phyloP scores from a whole-genome alignment of 2,113 vertebrate genomes.

The Cepphus grylle region DNA sequence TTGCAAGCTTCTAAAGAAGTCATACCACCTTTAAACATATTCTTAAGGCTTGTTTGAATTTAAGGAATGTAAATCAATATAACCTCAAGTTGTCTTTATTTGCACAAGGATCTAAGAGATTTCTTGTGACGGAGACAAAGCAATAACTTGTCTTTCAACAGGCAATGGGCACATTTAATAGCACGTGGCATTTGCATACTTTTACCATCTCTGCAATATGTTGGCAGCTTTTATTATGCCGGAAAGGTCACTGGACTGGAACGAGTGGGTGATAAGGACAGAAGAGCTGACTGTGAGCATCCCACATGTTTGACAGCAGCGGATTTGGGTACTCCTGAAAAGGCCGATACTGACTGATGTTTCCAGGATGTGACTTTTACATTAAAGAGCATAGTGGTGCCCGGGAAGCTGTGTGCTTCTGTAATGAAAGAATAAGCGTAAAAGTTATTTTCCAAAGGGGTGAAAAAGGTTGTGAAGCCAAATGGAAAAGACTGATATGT shows the following conservation, averaged over 20 bases:
- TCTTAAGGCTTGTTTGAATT: constrained; percentile 29
- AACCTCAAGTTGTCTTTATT: constrained; percentile 30
- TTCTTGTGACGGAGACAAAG: neutral
- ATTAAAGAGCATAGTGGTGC: neutral
- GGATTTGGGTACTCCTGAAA: neutral
- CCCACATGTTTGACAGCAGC: neutral
- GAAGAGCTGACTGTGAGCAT: neutral
- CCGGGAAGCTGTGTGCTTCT: neutral
- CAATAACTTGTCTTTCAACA: constrained; percentile 3
- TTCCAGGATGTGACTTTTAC: constrained; percentile 4
- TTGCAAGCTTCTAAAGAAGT: constrained; percentile 5
- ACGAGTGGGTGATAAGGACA: neutral
- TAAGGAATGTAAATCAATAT: constrained; percentile 26
- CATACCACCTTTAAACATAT: neutral
- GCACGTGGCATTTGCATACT: constrained; percentile 5
- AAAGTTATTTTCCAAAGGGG: neutral
- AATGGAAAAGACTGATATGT: neutral
- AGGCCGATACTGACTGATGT: neutral
- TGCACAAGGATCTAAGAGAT: constrained; percentile 15
- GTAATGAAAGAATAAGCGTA: neutral
- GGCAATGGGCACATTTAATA: neutral
- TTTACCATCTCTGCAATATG: neutral
- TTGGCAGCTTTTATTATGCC: constrained; percentile 11
- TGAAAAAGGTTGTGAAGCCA: neutral
- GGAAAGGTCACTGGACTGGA: constrained; percentile 15